phyloP scores from a whole-genome alignment of 2,113 vertebrate species.

The Caretta caretta region DNA sequence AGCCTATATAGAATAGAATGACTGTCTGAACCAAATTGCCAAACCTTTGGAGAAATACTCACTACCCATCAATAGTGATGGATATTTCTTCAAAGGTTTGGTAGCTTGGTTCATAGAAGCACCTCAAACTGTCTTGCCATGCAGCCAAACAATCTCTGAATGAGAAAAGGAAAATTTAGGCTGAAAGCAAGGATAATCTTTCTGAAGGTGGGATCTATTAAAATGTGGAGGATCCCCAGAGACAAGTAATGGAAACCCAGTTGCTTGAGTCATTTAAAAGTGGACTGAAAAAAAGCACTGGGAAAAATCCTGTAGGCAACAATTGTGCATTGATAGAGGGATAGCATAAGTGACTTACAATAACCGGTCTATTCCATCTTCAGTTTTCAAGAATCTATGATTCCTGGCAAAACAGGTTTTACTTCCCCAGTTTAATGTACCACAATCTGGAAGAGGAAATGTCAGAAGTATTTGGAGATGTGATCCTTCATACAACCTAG shows the following conservation, averaged over 20 bases:
- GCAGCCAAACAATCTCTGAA: not conserved
- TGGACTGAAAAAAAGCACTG: slow-evolving; percentile 43
- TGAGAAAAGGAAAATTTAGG: slow-evolving; percentile 57
- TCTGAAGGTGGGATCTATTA: slow-evolving; percentile 21
- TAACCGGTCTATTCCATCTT: slow-evolving; percentile 55
- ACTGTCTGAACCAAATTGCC: accelerated
- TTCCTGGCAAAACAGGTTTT: slow-evolving; percentile 20
- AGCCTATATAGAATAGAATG: too few species aligned
- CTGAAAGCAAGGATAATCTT: slow-evolving; percentile 7
- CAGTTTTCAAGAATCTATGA: slow-evolving; percentile 62
- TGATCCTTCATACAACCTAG: slow-evolving; percentile 36
- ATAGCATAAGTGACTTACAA: slow-evolving; percentile 54
- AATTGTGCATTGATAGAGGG: slow-evolving; percentile 31
- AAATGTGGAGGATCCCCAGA: slow-evolving; percentile 27
- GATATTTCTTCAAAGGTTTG: not conserved
- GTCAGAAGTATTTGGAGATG: slow-evolving; percentile 52
- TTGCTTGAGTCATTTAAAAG: slow-evolving; percentile 64
- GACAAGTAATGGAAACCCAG: slow-evolving; percentile 50
- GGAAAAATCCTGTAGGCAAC: slow-evolving; percentile 44
- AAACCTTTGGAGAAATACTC: not conserved
- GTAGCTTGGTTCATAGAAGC: not conserved
- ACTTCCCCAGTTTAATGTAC: slow-evolving; percentile 45
- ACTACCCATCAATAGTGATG: not conserved
- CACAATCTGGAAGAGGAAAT: slow-evolving; percentile 46
- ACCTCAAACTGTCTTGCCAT: not conserved